A percentile compares a stretch with the other conserved stretches of the same genome.
Conservation (phyloP, 2,888 invertebrate genomes). For the Spodoptera exigua region DNA sequence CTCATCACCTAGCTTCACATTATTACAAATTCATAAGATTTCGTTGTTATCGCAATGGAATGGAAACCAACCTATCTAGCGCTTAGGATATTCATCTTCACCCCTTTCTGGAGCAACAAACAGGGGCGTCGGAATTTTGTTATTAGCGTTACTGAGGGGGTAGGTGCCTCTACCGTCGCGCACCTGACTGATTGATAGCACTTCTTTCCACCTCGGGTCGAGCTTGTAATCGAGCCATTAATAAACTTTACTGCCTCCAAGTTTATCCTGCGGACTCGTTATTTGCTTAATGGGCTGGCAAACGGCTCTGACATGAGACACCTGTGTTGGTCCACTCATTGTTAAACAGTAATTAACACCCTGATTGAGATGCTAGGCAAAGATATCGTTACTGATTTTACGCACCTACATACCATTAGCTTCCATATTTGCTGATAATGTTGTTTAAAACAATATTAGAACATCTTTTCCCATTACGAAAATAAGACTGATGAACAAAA, state of each 20-base stretch:
- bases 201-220: conserved; percentile 89
- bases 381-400: conserved; percentile 45
- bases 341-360: conserved; percentile 79
- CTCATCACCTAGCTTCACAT: conserved; percentile 10
- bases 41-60: conserved; percentile 65
- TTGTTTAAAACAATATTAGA: conserved; percentile 7
- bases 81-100: conserved; percentile 86
- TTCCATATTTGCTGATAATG: conserved; percentile 8
- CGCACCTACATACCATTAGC: conserved; percentile 6
- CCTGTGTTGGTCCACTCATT: conserved; percentile 78
- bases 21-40: conserved; percentile 53
- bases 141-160: conserved; percentile 87
- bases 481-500: conserved; percentile 19
- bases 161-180: conserved; percentile 83
- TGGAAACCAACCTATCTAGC: conserved; percentile 72
- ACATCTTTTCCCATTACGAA: conserved; percentile 4
- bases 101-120: conserved; percentile 86
- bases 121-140: conserved; percentile 88
- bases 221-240: conserved; percentile 90
- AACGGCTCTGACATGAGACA: conserved; percentile 80
- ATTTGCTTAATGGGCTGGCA: conserved; percentile 88
- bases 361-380: conserved; percentile 73
- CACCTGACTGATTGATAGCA: conserved; percentile 89
- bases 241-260: conserved; percentile 89
- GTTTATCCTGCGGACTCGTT: conserved; percentile 88